Conservation (phyloP, 2,888 invertebrate species). For the Synanthedon formicaeformis region DNA sequence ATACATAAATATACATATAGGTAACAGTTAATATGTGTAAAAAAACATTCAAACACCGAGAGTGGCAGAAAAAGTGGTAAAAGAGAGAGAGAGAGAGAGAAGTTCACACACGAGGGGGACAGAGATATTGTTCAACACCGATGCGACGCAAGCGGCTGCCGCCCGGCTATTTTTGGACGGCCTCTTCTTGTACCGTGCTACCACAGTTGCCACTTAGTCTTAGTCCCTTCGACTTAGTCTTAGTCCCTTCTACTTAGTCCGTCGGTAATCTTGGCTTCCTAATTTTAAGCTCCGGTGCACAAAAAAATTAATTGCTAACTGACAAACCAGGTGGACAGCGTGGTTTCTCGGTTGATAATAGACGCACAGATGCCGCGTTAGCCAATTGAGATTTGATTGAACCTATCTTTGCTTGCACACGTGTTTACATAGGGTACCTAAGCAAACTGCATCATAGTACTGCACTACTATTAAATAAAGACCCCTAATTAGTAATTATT, state of each 20-base stretch:
- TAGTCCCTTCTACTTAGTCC: neutral
- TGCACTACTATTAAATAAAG: too few relatives aligned
- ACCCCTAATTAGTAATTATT: too few relatives aligned
- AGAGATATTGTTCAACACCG: conserved; percentile 56
- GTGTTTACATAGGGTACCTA: too few relatives aligned
- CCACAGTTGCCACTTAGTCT: too few relatives aligned
- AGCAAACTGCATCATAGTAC: too few relatives aligned
- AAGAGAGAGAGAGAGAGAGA: conserved; percentile 47
- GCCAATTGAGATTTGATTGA: neutral
- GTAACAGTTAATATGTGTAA: conserved; percentile 62
- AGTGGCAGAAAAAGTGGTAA: conserved; percentile 63
- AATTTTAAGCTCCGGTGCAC: neutral
- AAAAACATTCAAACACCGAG: conserved; percentile 68
- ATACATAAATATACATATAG: conserved; percentile 35
- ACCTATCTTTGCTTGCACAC: too few relatives aligned
- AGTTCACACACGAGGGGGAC: conserved; percentile 39
- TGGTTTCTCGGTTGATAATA: too few relatives aligned
- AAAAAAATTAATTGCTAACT: too few relatives aligned
- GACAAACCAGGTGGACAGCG: too few relatives aligned
- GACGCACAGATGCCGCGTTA: neutral
- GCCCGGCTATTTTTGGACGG: conserved; percentile 60
- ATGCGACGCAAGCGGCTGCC: conserved; percentile 60
- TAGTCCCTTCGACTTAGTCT: neutral
- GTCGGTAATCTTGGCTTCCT: neutral
- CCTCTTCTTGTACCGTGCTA: too few relatives aligned